Evolutionary conservation across 2,113 vertebrate genomes (phyloP).

Genomic region (Elaphurus davidianus): DNA sequence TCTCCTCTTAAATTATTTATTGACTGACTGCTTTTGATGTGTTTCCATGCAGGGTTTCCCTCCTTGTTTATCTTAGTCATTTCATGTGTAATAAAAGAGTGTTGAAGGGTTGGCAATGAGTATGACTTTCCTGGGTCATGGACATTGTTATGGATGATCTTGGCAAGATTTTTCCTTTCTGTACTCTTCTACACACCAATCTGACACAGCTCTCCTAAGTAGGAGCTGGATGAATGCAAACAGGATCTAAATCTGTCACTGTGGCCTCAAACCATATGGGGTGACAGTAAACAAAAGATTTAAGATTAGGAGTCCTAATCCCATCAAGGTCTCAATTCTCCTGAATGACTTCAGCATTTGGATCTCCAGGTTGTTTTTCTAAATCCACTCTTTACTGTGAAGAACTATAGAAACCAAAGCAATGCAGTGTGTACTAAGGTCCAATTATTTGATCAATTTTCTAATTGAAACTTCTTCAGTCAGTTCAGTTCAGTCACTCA

Average conservation of each 20-base stretch:
- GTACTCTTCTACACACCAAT: neutral
- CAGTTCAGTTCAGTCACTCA: neutral
- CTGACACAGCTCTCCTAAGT: neutral
- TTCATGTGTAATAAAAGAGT: neutral
- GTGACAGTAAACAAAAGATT: neutral
- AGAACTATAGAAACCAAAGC: conserved; percentile 23
- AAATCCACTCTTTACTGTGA: conserved; percentile 4
- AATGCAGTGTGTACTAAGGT: neutral
- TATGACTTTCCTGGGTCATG: neutral
- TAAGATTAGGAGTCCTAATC: neutral
- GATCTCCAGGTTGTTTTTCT: neutral
- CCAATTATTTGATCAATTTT: neutral
- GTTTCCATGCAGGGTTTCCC: neutral
- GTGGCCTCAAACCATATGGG: neutral
- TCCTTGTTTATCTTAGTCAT: neutral
- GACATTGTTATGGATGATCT: neutral
- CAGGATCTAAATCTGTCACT: neutral
- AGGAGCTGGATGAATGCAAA: neutral
- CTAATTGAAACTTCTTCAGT: neutral
- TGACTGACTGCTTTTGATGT: neutral
- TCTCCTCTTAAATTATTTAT: neutral
- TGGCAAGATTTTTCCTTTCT: neutral
- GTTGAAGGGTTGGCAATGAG: neutral
- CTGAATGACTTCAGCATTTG: neutral
- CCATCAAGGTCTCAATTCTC: neutral